A percentile compares a stretch with the other conserved stretches of the same genome.
Evolutionary conservation across 2,113 vertebrate genomes (phyloP).

Genomic region (Nettapus auritus): DNA sequence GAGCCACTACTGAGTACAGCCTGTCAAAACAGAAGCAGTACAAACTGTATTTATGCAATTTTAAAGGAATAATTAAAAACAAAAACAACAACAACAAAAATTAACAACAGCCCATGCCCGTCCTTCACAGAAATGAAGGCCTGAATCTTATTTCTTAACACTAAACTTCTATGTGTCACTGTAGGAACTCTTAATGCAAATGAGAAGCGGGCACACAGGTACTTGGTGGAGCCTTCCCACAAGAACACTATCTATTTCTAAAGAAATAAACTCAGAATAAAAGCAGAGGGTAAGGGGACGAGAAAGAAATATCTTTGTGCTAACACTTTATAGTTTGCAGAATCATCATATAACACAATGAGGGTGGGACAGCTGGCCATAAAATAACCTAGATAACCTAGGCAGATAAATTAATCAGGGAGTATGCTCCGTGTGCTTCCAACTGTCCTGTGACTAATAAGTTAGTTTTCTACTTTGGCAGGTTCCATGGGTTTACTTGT

Average conservation of each 20-base stretch:
- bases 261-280: not conserved
- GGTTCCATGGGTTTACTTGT: not conserved
- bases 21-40: not conserved
- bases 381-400: not conserved
- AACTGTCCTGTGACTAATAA: slow-evolving; percentile 15
- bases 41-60: not conserved
- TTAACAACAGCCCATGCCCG: not conserved
- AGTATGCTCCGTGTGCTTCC: slow-evolving; percentile 15
- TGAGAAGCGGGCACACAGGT: not conserved
- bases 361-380: not conserved
- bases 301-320: not conserved
- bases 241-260: not conserved
- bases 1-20: not conserved
- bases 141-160: not conserved
- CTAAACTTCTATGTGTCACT: not conserved
- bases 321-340: not conserved
- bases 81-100: not conserved
- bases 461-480: slow-evolving; percentile 12
- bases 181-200: not conserved
- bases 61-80: not conserved
- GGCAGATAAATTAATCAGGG: slow-evolving; percentile 8
- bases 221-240: not conserved
- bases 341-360: not conserved
- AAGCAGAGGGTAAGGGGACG: not conserved
- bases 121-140: not conserved